Evolutionary conservation across 2,888 invertebrate species (phyloP).

Genomic region (Drosophila melanocephala): DNA sequence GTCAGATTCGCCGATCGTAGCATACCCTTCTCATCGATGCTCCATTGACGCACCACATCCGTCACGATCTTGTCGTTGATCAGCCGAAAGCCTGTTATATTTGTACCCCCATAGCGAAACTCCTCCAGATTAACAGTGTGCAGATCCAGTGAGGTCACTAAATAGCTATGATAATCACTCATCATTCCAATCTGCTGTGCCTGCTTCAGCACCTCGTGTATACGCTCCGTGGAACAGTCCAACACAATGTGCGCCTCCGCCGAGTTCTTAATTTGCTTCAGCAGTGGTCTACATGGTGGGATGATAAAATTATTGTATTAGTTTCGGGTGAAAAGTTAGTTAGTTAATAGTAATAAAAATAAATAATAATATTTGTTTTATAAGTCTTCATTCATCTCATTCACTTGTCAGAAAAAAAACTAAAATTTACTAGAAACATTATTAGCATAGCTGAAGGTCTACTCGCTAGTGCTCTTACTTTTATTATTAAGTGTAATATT

Average conservation of each 20-base stretch:
- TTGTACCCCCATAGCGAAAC: conserved; percentile 97
- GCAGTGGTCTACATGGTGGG: conserved; percentile 88
- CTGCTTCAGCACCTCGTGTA: conserved; percentile 94
- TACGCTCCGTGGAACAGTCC: conserved; percentile 94
- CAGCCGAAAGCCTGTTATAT: conserved; percentile 96
- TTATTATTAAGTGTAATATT: not conserved
- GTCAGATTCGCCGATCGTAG: conserved; percentile 86
- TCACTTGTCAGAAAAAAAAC: not conserved
- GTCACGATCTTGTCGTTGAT: conserved; percentile 94
- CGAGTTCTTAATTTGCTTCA: conserved; percentile 96
- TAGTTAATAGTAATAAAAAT: no score
- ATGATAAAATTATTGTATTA: not conserved
- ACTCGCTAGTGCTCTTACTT: not conserved
- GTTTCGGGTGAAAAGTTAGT: not conserved
- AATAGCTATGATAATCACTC: conserved; percentile 97
- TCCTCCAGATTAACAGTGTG: conserved; percentile 96
- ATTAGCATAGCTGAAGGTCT: not conserved
- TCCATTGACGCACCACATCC: conserved; percentile 92
- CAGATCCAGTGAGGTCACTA: conserved; percentile 96
- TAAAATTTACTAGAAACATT: not conserved
- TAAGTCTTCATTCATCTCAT: not conserved
- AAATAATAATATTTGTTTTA: not conserved
- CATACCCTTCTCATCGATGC: conserved; percentile 90
- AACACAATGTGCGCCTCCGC: conserved; percentile 96
- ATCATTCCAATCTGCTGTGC: conserved; percentile 99